Percentiles rank a stretch among this genome's conserved stretches.
Evolutionary conservation across 2,797 vertebrate species (phyloP).

Genomic region (Sarcophilus harrisii): DNA sequence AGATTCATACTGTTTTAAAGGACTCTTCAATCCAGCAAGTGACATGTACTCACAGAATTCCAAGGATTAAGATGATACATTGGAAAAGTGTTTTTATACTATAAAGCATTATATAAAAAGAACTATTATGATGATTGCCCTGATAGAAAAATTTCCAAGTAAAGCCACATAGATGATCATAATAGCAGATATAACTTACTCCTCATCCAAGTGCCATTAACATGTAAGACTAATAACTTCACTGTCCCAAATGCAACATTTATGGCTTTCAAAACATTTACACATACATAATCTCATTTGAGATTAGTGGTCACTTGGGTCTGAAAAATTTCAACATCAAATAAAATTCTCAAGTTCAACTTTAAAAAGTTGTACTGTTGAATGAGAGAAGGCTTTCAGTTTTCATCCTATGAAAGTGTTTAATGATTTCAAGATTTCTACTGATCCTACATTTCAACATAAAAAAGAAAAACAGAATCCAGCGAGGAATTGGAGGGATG

Average conservation of each 20-base stretch:
- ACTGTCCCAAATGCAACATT: not conserved
- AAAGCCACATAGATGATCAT: not conserved
- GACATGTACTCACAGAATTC: not conserved
- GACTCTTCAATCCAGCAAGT: not conserved
- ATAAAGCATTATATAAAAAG: not conserved
- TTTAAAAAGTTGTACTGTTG: not conserved
- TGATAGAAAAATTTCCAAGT: not conserved
- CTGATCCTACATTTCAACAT: not conserved
- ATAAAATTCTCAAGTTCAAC: not conserved
- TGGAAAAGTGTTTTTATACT: not conserved
- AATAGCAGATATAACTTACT: not conserved
- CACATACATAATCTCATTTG: not conserved
- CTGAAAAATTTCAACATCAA: not conserved
- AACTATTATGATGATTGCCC: too few species aligned
- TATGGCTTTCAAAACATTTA: not conserved
- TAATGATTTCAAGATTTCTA: constrained; percentile 6
- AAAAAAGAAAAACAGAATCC: not conserved
- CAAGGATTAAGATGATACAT: not conserved
- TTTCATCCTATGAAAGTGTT: constrained; percentile 21
- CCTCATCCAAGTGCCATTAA: not conserved
- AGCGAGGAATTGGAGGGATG: not conserved
- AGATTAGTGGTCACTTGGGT: not conserved
- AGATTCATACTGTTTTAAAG: not conserved
- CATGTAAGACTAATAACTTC: fast-evolving
- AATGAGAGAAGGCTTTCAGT: constrained; percentile 14